phyloP scores from a whole-genome alignment of 2,888 invertebrate genomes.

The Meta bourneti region DNA sequence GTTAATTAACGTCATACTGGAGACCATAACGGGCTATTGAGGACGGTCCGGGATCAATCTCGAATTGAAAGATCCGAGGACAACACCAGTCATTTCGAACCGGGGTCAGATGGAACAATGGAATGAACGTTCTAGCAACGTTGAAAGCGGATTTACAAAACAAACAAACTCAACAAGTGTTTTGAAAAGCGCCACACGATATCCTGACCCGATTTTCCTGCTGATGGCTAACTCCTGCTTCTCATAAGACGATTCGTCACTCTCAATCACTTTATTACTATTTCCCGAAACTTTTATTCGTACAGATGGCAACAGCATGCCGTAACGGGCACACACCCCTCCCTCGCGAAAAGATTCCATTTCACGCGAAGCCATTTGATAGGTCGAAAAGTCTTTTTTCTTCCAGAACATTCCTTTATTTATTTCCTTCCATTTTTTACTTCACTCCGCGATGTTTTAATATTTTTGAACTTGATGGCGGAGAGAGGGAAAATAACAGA shows the following conservation, averaged over 20 bases:
- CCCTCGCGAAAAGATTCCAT: slow-evolving; percentile 4
- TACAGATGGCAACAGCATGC: slow-evolving; percentile 46
- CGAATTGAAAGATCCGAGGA: no score
- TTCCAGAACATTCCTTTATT: neutral
- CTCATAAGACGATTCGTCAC: slow-evolving; percentile 30
- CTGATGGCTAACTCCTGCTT: neutral
- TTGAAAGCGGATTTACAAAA: neutral
- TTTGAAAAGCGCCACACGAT: neutral
- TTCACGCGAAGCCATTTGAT: slow-evolving; percentile 19
- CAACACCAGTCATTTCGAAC: no score
- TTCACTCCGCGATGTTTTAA: slow-evolving; percentile 35
- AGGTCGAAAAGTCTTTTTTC: neutral
- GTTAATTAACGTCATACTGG: no score
- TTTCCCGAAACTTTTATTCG: slow-evolving; percentile 51
- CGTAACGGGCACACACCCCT: neutral
- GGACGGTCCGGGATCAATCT: no score
- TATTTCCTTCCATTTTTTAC: neutral
- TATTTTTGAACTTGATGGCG: slow-evolving; percentile 41
- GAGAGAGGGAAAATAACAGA: neutral
- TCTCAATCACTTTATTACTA: slow-evolving; percentile 31
- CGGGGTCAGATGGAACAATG: no score
- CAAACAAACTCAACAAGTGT: neutral
- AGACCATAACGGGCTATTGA: no score
- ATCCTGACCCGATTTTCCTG: neutral
- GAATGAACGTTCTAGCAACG: no score